phyloP scores from a whole-genome alignment of 2,113 vertebrate genomes.

The Urocolius indicus region DNA sequence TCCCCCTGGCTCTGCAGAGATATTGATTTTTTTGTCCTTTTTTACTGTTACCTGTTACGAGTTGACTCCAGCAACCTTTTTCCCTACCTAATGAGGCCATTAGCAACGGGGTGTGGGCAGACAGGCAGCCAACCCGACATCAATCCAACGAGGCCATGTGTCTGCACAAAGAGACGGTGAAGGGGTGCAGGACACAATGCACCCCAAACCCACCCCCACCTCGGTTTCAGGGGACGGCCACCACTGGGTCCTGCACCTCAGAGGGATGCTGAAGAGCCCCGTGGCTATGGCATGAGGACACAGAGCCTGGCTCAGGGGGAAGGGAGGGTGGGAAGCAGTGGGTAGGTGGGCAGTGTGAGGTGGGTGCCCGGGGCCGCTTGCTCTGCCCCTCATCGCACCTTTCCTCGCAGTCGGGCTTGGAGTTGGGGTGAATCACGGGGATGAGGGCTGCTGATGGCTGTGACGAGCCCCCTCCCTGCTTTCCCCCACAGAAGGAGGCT shows the following conservation, averaged over 20 bases:
- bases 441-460: background rate
- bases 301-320: rapidly evolving
- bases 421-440: rapidly evolving
- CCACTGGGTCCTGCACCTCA: rapidly evolving
- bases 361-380: rapidly evolving
- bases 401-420: rapidly evolving
- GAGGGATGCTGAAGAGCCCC: background rate
- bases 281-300: background rate
- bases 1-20: background rate
- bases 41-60: background rate
- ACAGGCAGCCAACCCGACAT: background rate
- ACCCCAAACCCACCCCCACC: rapidly evolving
- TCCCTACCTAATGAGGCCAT: slow-evolving; percentile 55
- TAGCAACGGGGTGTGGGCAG: background rate
- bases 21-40: background rate
- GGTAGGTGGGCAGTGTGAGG: rapidly evolving
- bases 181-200: rapidly evolving
- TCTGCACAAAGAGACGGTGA: background rate
- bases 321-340: background rate
- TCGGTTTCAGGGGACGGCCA: background rate
- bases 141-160: background rate
- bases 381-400: rapidly evolving
- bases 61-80: slow-evolving; percentile 12
- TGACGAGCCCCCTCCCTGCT: rapidly evolving
- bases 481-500: background rate